phyloP scores from a whole-genome alignment of 2,113 vertebrate genomes.

The Sapajus apella region DNA sequence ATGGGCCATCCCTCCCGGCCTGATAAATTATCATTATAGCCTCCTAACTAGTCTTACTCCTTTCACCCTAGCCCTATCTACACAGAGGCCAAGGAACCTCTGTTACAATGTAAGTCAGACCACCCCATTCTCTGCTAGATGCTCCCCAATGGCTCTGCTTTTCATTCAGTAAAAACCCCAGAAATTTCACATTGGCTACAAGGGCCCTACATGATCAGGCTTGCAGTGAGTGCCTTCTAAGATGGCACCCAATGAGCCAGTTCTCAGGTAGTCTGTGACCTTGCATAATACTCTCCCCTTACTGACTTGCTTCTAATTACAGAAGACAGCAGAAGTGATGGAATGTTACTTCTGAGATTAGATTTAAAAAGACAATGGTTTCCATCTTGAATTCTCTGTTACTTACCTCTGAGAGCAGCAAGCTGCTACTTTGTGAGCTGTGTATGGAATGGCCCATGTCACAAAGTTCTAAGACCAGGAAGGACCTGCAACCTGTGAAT shows the following conservation, averaged over 20 bases:
- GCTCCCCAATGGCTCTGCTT: not conserved
- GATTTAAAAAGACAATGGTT: not conserved
- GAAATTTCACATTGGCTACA: not conserved
- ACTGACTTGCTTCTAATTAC: not conserved
- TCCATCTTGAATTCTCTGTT: not conserved
- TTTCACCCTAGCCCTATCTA: not conserved
- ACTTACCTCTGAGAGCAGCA: not conserved
- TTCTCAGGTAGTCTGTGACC: not conserved
- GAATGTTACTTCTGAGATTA: not conserved
- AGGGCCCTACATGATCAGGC: not conserved
- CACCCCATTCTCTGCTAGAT: not conserved
- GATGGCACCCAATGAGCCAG: not conserved
- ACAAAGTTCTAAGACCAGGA: not conserved
- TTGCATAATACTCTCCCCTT: not conserved
- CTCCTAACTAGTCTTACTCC: not conserved
- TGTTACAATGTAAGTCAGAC: not conserved
- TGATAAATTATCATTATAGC: not conserved
- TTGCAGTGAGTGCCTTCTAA: not conserved
- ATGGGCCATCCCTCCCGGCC: too few species aligned
- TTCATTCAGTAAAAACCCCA: not conserved
- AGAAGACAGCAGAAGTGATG: not conserved
- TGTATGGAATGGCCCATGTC: accelerated
- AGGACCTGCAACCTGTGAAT: not conserved
- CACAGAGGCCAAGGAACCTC: not conserved
- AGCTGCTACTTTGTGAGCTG: not conserved